phyloP scores from a whole-genome alignment of 2,888 invertebrate species.

The Heliconius ismenius region DNA sequence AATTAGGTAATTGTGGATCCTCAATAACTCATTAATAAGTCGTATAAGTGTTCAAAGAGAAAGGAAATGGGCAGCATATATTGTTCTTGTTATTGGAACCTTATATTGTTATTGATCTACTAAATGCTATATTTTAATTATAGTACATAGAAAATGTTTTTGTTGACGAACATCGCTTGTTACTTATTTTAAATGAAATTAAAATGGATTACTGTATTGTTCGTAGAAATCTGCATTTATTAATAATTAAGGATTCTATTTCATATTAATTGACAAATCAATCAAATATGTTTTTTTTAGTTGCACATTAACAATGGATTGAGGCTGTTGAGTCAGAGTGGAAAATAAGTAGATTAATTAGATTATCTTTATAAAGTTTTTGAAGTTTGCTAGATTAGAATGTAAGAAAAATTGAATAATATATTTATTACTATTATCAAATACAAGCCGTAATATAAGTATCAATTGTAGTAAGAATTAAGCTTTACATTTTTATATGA shows the following conservation, averaged over 20 bases:
- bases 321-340: slow-evolving; percentile 7
- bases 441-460: slow-evolving; percentile 25
- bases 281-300: background rate
- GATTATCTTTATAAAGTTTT: slow-evolving; percentile 15
- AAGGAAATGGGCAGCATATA: background rate
- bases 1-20: slow-evolving; percentile 5
- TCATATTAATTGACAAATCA: slow-evolving; percentile 14
- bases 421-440: slow-evolving; percentile 27
- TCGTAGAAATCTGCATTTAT: slow-evolving; percentile 19
- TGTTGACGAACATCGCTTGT: slow-evolving; percentile 19
- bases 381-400: slow-evolving; percentile 21
- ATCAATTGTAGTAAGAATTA: slow-evolving; percentile 28
- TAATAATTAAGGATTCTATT: slow-evolving; percentile 16
- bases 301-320: slow-evolving; percentile 10
- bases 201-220: background rate
- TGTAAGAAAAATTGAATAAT: slow-evolving; percentile 16
- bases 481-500: slow-evolving; percentile 37
- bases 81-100: slow-evolving; percentile 5
- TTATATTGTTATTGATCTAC: slow-evolving; percentile 18
- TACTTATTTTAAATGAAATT: slow-evolving; percentile 14
- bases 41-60: background rate
- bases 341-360: slow-evolving; percentile 1
- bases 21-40: background rate
- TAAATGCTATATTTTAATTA: slow-evolving; percentile 18
- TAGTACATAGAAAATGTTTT: slow-evolving; percentile 13